Evolutionary conservation across 2,797 vertebrate species (phyloP).

Genomic region (Remorina albescens): DNA sequence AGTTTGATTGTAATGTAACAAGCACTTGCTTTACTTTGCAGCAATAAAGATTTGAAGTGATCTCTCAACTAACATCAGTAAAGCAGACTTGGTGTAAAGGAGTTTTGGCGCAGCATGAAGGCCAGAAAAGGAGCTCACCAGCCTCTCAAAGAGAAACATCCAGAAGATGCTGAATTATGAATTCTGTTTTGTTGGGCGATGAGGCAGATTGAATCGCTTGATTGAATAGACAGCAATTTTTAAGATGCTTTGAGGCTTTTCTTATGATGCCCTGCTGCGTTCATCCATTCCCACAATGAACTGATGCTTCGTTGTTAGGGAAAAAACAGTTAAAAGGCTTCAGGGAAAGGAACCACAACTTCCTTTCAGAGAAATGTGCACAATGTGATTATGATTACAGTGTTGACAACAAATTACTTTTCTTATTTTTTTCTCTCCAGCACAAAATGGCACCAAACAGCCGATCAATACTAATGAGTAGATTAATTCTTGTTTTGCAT

Average conservation of each 20-base stretch:
- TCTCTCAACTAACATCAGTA: background rate
- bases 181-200: background rate
- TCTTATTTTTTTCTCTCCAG: background rate
- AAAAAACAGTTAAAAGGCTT: background rate
- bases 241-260: constrained; percentile 23
- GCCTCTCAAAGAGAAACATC: background rate
- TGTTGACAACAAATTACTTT: background rate
- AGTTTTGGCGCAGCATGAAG: constrained; percentile 1
- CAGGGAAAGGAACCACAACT: background rate
- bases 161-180: background rate
- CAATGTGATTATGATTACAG: background rate
- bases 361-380: background rate
- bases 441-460: background rate
- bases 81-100: constrained; percentile 12
- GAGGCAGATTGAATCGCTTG: constrained; percentile 2
- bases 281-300: constrained; percentile 11
- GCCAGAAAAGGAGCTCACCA: background rate
- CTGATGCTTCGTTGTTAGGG: background rate
- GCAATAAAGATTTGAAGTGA: background rate
- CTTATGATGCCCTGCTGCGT: constrained; percentile 10
- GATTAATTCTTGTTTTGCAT: background rate
- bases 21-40: background rate
- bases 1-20: background rate
- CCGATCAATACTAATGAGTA: background rate
- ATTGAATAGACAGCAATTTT: constrained; percentile 35